Evolutionary conservation across 2,113 vertebrate species (phyloP), one percentile per base, ranked within the genome.

Genomic region (Plestiodon gilberti): DNA sequence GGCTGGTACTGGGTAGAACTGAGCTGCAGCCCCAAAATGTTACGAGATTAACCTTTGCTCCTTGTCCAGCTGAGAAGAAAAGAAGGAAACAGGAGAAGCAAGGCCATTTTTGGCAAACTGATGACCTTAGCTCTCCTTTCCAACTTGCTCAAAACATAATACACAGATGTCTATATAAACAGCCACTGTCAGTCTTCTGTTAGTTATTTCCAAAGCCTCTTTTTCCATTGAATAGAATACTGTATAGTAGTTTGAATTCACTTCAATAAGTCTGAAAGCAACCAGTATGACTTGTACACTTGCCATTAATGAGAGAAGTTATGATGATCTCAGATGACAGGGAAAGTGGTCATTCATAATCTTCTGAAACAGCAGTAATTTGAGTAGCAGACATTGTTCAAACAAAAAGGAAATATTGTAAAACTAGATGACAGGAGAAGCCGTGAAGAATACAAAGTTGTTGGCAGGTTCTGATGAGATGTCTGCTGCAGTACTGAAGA

Each of bases 361-460:
- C 75, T 55, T 52, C 48, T 18, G 62, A 69, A 77, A 69, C 15
- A 78, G 67, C 22, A 78, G 84, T 57, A 38, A 69, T 71, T 15
- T 79, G 52, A 40, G 78, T n/a, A 38, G 9, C 23, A 33, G 55
- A 61, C 52, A 71, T 25, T 61, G 28, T 71, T 61, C 30, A 48
- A 86, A 71, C 64, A 70, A 85, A 70, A 59, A 23, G 35, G 35
- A 81, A 79, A 79, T 79, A 79, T 71, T 86, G 65, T 73, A 55
- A 86, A 78, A 71, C 35, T 61, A 30, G 28, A 71, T 61, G 61
- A 20, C 25, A 79, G 43, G 33, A 25, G 52, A 28, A 40, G 3
- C 30, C 40, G 18, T 71, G 52, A 85, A 78, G 35, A 78, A 79
- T 61, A 22, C 17, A 40, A 85, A 61, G 35, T 33, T 15, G 52